Percentiles rank a stretch among this genome's conserved stretches.
Conservation (phyloP, 2,888 invertebrate genomes). For the Drosophila ustulata region DNA sequence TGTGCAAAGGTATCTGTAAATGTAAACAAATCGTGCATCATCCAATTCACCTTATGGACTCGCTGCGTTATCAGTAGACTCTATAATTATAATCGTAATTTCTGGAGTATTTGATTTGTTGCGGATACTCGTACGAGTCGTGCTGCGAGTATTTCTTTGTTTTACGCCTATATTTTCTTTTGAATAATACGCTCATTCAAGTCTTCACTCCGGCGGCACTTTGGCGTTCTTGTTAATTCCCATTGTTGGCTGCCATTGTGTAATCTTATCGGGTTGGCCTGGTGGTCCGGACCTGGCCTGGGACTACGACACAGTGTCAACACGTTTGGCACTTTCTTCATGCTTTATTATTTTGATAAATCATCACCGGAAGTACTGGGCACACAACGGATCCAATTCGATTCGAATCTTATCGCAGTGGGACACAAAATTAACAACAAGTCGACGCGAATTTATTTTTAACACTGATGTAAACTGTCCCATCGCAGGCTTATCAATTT, state of each 20-base stretch:
- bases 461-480: slow-evolving; percentile 55
- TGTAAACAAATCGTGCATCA: slow-evolving; percentile 12
- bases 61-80: slow-evolving; percentile 9
- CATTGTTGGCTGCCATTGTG: slow-evolving; percentile 26
- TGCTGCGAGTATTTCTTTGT: slow-evolving; percentile 3
- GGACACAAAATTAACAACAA: neutral
- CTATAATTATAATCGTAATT: slow-evolving; percentile 2
- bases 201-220: slow-evolving; percentile 2
- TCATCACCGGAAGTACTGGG: slow-evolving; percentile 69
- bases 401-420: slow-evolving; percentile 46
- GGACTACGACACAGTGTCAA: slow-evolving; percentile 64
- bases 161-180: slow-evolving; percentile 3
- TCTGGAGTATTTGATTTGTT: slow-evolving; percentile 19
- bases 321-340: slow-evolving; percentile 35
- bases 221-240: slow-evolving; percentile 28
- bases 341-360: slow-evolving; percentile 40
- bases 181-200: slow-evolving; percentile 31
- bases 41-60: neutral
- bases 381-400: slow-evolving; percentile 29
- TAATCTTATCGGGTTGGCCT: slow-evolving; percentile 61
- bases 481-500: slow-evolving; percentile 36
- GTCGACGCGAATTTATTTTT: slow-evolving; percentile 49
- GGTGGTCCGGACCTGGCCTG: slow-evolving; percentile 11
- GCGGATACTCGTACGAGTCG: neutral
- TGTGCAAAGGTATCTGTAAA: neutral